Conservation (phyloP, 1,140 invertebrate species). For the Calephelis nemesis region DNA sequence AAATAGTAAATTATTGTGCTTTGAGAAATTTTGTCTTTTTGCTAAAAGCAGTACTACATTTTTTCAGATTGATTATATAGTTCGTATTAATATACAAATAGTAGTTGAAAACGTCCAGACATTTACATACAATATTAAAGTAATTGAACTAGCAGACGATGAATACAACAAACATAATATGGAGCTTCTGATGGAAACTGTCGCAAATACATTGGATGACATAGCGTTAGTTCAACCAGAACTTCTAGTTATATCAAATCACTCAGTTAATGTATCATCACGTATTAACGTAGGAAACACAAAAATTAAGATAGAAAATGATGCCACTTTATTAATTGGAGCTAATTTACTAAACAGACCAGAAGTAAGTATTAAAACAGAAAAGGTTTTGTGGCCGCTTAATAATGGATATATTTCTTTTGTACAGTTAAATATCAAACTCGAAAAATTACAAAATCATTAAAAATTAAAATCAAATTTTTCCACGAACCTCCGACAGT, state of each 20-base stretch:
- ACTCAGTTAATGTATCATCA: slow-evolving; percentile 66
- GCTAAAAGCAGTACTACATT: no score
- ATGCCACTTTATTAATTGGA: slow-evolving; percentile 80
- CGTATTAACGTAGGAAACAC: slow-evolving; percentile 82
- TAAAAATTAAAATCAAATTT: no score
- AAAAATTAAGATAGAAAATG: slow-evolving; percentile 80
- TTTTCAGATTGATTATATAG: slow-evolving; percentile 68
- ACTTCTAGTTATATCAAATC: slow-evolving; percentile 64
- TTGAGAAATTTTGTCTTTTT: slow-evolving; percentile 17
- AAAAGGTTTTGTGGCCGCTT: not conserved
- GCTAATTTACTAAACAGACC: slow-evolving; percentile 64
- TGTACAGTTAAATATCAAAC: no score
- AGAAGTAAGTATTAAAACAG: slow-evolving; percentile 44
- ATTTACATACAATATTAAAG: slow-evolving; percentile 82
- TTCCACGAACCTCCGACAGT: no score
- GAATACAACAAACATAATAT: slow-evolving; percentile 70
- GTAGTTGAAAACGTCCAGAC: slow-evolving; percentile 87
- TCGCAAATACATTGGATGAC: slow-evolving; percentile 81
- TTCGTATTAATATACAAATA: slow-evolving; percentile 84
- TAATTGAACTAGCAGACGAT: slow-evolving; percentile 83
- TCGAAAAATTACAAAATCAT: no score
- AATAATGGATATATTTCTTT: no score
- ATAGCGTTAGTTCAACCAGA: slow-evolving; percentile 82
- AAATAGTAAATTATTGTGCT: not conserved
- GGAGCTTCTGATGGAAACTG: slow-evolving; percentile 74